Percentiles rank a stretch among this genome's conserved stretches.
Evolutionary conservation across 2,888 invertebrate species (phyloP).

Genomic region (Rhimphoctona megacephalus): DNA sequence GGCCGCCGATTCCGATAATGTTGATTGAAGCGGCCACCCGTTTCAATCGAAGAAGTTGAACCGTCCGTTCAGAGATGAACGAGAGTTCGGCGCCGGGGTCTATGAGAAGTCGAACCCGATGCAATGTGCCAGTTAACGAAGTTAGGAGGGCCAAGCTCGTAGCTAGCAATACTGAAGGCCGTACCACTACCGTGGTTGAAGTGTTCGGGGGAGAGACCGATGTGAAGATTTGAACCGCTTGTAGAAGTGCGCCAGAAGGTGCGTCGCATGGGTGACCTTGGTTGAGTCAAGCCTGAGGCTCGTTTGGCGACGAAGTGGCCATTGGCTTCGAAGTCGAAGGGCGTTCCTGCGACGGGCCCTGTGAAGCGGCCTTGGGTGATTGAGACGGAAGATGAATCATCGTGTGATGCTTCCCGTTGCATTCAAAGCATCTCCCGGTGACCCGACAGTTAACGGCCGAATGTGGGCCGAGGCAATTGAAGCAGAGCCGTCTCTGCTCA

Average conservation of each 20-base stretch:
- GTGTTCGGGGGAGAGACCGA: neutral
- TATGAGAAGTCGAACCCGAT: too few species aligned
- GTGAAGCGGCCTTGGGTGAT: too few species aligned
- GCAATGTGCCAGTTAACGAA: neutral
- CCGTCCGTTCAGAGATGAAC: neutral
- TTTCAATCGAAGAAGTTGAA: conserved; percentile 12
- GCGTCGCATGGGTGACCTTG: neutral
- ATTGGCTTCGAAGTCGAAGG: neutral
- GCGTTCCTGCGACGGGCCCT: too few species aligned
- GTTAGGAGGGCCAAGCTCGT: neutral
- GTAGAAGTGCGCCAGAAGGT: neutral
- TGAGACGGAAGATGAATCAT: too few species aligned
- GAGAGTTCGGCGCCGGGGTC: too few species aligned
- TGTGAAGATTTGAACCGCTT: neutral
- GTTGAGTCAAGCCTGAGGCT: conserved; percentile 27
- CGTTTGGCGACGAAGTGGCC: conserved; percentile 26
- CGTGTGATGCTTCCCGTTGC: too few species aligned
- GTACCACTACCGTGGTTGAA: neutral
- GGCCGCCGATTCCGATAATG: neutral
- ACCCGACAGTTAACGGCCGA: too few species aligned
- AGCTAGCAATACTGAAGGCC: conserved; percentile 14
- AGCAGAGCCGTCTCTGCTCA: too few species aligned
- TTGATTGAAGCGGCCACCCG: conserved; percentile 14
- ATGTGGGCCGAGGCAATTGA: too few species aligned
- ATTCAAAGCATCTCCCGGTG: too few species aligned